Conservation (phyloP, 2,888 invertebrate species). For the Latrodectus elegans region DNA sequence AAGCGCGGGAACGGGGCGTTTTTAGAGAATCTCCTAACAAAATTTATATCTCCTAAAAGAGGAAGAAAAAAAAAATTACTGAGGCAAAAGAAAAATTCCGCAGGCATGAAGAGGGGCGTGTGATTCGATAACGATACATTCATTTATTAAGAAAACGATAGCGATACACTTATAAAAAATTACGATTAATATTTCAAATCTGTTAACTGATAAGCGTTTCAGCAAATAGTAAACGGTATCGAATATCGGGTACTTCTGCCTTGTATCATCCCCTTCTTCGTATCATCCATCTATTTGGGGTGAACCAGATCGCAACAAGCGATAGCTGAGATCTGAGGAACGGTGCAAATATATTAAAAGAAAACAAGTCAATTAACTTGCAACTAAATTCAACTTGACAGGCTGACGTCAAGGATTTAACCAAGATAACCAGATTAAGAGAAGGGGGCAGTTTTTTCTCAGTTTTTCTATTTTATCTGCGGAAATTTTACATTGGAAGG, state of each 20-base stretch:
- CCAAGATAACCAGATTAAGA: background rate
- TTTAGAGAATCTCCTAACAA: background rate
- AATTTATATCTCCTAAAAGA: background rate
- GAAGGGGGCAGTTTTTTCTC: background rate
- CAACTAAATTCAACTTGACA: constrained; percentile 53
- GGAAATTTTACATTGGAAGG: too few species aligned
- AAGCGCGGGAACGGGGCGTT: background rate
- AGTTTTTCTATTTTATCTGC: too few species aligned
- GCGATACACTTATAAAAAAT: background rate
- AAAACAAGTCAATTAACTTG: constrained; percentile 66
- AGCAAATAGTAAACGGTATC: constrained; percentile 45
- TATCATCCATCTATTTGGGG: background rate
- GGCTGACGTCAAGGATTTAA: constrained; percentile 20
- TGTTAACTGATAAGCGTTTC: constrained; percentile 48
- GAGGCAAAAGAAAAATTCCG: background rate
- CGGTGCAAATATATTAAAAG: constrained; percentile 60
- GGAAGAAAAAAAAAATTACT: background rate
- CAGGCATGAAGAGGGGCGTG: constrained; percentile 43
- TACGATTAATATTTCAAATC: constrained; percentile 57
- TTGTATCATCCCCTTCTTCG: background rate
- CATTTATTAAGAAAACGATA: constrained; percentile 30
- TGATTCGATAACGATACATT: constrained; percentile 37
- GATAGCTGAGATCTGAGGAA: constrained; percentile 33
- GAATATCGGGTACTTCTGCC: constrained; percentile 26
- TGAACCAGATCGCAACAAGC: constrained; percentile 27